Base-by-base conservation (phyloP, 2,113 vertebrate genomes). In the Tachysurus fulvidraco region DNA sequence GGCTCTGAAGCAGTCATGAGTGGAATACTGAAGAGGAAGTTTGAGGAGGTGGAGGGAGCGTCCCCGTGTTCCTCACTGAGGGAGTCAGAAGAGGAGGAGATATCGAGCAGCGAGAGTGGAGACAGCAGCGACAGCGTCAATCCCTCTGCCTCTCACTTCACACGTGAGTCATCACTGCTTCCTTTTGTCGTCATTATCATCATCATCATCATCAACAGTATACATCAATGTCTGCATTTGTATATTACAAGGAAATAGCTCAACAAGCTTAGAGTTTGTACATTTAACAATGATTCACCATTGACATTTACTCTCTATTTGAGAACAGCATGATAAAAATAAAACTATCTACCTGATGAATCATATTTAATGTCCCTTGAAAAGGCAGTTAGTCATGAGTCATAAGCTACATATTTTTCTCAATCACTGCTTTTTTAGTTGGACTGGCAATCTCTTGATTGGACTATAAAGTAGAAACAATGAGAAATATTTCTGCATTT, bases 111-210 rank as follows among this genome's bases (percentile, higher is more conserved):
- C 76, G 98, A 99, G 92, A 99, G 98, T 23, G 98, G 96, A 89
- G 97, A 99, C 94, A 99, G 98, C 86, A 97, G 97, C 50, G 98
- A 99, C 93, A 99, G 98, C 76, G 96, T 99, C 94, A 99, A 99
- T 93, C 98, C 97, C 16, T 98, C 98, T 13, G 96, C 96, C 89
- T 97, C 97, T 91, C 96, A 96, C 92, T 97, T 99, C 92, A 96
- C 96, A 73, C 97, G 97, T 98, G 95, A 97, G 97, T 97, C 86
- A 81, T 62, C 88, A 11, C 59, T 81, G 41, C 54, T 60, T 57
- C 36, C 78, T 81, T 81, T 81, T 50, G 13, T 44, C 54, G 3
- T 77, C 79, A 28, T 41, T 41, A 13, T 36, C 36, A 36, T 83
- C 71, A 6, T 88, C 88, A 57, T 64, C 30, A 21, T 44, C 54